These are phyloP conservation scores for Chloroceryle inda DNA, from an alignment of 2,797 vertebrate genomes.

Conservation along the genomic window DNA sequence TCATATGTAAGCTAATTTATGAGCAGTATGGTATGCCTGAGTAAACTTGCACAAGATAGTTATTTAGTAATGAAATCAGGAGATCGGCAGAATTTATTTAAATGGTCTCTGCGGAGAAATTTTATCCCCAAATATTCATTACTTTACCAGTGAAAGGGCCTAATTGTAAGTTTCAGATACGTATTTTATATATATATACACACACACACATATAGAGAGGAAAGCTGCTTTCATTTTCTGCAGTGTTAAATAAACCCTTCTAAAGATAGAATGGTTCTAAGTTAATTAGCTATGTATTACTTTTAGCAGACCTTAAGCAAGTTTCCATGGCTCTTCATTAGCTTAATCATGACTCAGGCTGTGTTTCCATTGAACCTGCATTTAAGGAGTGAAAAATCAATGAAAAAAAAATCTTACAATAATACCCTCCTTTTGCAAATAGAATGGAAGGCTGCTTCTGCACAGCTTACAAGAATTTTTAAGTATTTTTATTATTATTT, in stretches of 20 bases:
- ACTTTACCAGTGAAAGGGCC: background rate
- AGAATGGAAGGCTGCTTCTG: background rate
- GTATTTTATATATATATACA: background rate
- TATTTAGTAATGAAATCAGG: background rate
- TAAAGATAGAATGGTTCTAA: background rate
- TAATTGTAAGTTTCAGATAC: background rate
- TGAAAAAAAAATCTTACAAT: background rate
- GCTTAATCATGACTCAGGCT: slow-evolving; percentile 3
- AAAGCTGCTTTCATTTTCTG: background rate
- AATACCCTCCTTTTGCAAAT: background rate
- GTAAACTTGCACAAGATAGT: background rate
- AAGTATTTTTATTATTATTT: background rate
- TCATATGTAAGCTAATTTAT: background rate
- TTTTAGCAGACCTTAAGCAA: slow-evolving; percentile 13
- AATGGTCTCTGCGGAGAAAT: background rate
- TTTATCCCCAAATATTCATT: background rate
- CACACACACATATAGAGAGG: accelerated
- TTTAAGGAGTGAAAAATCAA: slow-evolving; percentile 33
- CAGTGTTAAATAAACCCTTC: background rate
- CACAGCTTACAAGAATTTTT: background rate
- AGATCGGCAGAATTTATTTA: background rate
- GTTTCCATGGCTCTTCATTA: slow-evolving; percentile 19
- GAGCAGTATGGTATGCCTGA: background rate
- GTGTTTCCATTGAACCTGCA: background rate
- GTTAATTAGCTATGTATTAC: slow-evolving; percentile 1